Conservation (phyloP, 2,113 vertebrate genomes). For the Serilophus lunatus region DNA sequence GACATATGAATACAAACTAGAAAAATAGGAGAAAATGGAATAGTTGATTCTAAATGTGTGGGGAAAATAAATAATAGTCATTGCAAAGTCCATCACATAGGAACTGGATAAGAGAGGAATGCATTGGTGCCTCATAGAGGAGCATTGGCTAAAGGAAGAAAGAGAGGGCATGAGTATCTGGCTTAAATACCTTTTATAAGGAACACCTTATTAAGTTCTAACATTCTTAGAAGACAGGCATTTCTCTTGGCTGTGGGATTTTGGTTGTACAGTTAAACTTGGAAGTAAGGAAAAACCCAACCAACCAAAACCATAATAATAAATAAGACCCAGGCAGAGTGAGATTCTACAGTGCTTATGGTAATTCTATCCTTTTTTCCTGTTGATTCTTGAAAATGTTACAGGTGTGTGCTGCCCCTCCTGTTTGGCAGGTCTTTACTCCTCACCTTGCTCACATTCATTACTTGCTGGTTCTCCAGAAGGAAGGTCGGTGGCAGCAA, state of each 20-base stretch:
- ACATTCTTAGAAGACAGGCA: not conserved
- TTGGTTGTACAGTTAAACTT: not conserved
- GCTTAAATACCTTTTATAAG: not conserved
- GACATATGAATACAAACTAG: not conserved
- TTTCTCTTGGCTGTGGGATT: not conserved
- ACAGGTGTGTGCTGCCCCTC: not conserved
- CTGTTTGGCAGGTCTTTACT: rapidly evolving
- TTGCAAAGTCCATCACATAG: not conserved
- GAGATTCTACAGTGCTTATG: not conserved
- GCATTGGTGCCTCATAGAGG: not conserved
- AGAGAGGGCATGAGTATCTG: not conserved
- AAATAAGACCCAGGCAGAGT: not conserved
- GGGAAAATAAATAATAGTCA: not conserved
- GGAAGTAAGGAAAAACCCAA: not conserved
- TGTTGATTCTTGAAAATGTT: not conserved
- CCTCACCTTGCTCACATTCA: not conserved
- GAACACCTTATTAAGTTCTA: not conserved
- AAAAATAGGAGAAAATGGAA: not conserved
- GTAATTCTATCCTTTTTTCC: not conserved
- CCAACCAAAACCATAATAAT: not conserved
- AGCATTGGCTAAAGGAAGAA: not conserved
- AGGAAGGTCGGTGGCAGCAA: not conserved
- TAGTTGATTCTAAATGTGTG: not conserved
- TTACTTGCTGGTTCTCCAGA: not conserved
- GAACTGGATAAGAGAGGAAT: not conserved